phyloP scores from a whole-genome alignment of 1,140 invertebrate genomes.

The Homalodisca vitripennis region DNA sequence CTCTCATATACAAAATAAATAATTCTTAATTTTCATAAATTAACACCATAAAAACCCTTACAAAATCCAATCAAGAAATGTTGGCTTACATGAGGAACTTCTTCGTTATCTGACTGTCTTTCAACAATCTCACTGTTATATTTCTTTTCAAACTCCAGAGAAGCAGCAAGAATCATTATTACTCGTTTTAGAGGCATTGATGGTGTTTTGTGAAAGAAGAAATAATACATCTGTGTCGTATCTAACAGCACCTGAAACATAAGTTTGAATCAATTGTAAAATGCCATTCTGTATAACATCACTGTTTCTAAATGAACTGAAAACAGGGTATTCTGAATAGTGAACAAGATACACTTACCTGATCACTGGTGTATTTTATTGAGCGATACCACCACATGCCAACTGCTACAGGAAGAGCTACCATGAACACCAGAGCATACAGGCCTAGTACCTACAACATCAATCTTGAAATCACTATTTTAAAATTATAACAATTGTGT shows the following conservation, averaged over 20 bases:
- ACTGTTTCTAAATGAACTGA: background rate
- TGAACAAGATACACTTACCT: constrained; percentile 60
- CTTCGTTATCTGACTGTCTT: constrained; percentile 90
- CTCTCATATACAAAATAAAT: too few relatives aligned
- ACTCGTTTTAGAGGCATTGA: constrained; percentile 93
- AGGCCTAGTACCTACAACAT: constrained; percentile 72
- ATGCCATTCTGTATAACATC: background rate
- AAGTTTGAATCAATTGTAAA: background rate
- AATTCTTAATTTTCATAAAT: too few relatives aligned
- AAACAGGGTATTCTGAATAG: constrained; percentile 14
- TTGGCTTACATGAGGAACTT: constrained; percentile 83
- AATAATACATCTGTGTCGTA: constrained; percentile 94
- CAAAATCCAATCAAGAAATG: too few relatives aligned
- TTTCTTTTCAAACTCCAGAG: constrained; percentile 92
- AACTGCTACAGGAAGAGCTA: constrained; percentile 89
- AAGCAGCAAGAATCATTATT: constrained; percentile 94
- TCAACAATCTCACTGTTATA: constrained; percentile 95
- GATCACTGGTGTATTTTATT: constrained; percentile 94
- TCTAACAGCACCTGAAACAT: constrained; percentile 80
- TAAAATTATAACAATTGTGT: too few relatives aligned
- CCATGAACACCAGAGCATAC: constrained; percentile 97
- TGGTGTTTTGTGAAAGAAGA: constrained; percentile 93
- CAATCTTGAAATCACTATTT: too few relatives aligned
- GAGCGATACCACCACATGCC: constrained; percentile 99
- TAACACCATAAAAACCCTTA: too few relatives aligned